Evolutionary conservation across 2,888 invertebrate species (phyloP).

Genomic region (Nomada hirtipes): DNA sequence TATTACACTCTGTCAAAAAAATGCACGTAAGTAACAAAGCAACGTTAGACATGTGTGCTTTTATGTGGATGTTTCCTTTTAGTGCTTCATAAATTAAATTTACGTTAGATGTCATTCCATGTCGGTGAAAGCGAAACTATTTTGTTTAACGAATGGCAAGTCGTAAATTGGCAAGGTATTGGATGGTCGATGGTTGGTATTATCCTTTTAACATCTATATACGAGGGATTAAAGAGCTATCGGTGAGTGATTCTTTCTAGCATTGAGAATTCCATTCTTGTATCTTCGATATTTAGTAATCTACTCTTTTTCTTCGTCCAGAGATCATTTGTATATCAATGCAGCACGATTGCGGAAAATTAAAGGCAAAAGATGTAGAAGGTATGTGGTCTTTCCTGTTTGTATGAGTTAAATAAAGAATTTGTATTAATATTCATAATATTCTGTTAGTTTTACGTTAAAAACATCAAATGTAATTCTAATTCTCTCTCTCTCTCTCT

Average conservation of each 20-base stretch:
- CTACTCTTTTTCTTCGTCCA: conserved; percentile 32
- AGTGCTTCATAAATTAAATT: neutral
- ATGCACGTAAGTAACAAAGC: conserved; percentile 57
- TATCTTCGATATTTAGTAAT: neutral
- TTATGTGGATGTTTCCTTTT: neutral
- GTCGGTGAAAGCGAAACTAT: conserved; percentile 84
- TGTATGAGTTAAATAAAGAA: neutral
- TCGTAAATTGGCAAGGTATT: conserved; percentile 84
- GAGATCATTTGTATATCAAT: conserved; percentile 72
- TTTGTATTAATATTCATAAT: neutral
- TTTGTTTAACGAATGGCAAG: conserved; percentile 85
- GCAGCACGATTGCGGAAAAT: conserved; percentile 28
- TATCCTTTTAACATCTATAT: conserved; percentile 87
- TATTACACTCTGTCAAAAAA: conserved; percentile 16
- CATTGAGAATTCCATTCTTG: neutral
- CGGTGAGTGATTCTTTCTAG: conserved; percentile 79
- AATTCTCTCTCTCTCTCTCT: too few relatives aligned
- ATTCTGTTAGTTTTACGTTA: too few relatives aligned
- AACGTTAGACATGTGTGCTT: neutral
- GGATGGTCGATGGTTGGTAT: conserved; percentile 87
- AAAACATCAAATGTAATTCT: too few relatives aligned
- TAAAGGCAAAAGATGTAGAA: conserved; percentile 45
- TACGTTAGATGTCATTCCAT: conserved; percentile 85
- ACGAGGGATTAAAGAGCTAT: conserved; percentile 89
- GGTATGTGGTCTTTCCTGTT: conserved; percentile 57